Evolutionary conservation across 2,113 vertebrate species (phyloP).

Genomic region (Albula glossodonta): DNA sequence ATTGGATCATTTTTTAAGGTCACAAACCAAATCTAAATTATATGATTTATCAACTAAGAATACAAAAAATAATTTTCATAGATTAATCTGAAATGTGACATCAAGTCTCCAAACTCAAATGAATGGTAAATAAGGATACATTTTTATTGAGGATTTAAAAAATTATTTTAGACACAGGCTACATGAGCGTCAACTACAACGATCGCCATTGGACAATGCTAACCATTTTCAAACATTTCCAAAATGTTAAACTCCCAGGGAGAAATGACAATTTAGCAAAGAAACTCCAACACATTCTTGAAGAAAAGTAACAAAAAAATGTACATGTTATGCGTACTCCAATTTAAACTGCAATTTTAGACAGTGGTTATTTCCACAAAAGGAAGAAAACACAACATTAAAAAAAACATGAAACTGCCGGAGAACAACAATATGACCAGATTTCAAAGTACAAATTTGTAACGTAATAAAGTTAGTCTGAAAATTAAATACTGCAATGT

Average conservation of each 20-base stretch:
- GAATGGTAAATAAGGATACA: not conserved
- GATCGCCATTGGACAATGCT: too few relatives aligned
- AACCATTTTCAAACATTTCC: not conserved
- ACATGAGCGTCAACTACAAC: too few relatives aligned
- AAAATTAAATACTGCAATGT: not conserved
- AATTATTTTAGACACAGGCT: too few relatives aligned
- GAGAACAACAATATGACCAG: not conserved
- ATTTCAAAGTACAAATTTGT: not conserved
- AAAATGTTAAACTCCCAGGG: not conserved
- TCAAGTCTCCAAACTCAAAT: not conserved
- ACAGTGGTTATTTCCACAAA: too few relatives aligned
- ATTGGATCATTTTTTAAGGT: too few relatives aligned
- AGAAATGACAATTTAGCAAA: not conserved
- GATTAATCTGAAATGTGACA: not conserved
- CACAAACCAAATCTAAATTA: too few relatives aligned
- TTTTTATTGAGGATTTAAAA: not conserved
- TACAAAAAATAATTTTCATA: too few relatives aligned
- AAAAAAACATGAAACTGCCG: not conserved
- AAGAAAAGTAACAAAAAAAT: not conserved
- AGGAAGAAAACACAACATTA: too few relatives aligned
- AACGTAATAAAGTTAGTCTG: too few relatives aligned
- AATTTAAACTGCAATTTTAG: too few relatives aligned
- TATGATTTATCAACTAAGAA: too few relatives aligned
- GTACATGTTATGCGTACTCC: not conserved
- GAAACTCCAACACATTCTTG: not conserved